Conservation (phyloP, 2,113 vertebrate genomes). For the Salvelinus namaycush region DNA sequence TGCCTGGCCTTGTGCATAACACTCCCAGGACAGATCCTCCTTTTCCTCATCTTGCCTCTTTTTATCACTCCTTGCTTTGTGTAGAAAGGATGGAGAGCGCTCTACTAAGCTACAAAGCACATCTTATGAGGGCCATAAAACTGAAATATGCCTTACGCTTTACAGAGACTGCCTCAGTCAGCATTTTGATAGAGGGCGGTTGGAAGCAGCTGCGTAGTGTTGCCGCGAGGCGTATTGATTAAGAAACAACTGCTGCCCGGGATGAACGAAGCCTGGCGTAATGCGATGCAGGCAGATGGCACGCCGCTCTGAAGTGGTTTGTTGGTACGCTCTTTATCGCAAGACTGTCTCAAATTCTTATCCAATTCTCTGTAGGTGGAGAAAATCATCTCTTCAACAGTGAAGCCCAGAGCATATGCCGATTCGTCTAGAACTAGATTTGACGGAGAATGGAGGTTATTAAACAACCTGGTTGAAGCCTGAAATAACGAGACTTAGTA, state of each 20-base stretch:
- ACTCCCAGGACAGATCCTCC: conserved; percentile 27
- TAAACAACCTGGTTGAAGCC: neutral
- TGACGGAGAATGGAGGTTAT: neutral
- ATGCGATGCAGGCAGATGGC: conserved; percentile 1
- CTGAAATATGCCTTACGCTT: neutral
- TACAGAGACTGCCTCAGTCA: neutral
- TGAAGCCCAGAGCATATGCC: neutral
- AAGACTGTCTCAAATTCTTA: neutral
- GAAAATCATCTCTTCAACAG: neutral
- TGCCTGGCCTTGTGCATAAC: neutral
- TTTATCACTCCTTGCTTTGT: neutral
- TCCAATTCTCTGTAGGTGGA: neutral
- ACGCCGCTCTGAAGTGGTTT: neutral
- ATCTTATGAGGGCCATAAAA: too few species aligned
- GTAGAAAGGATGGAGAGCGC: too few species aligned
- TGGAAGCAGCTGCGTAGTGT: neutral
- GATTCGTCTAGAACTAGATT: neutral
- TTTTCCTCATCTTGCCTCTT: conserved; percentile 31
- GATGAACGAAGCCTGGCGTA: neutral
- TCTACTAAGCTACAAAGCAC: too few species aligned
- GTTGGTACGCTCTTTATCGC: neutral
- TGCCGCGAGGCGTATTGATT: conserved; percentile 11
- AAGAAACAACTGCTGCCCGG: neutral
- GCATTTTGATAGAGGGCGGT: too few species aligned
- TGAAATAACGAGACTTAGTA: neutral